Base-by-base conservation (phyloP, 2,888 invertebrate species). In the Trichogramma evanescens region DNA sequence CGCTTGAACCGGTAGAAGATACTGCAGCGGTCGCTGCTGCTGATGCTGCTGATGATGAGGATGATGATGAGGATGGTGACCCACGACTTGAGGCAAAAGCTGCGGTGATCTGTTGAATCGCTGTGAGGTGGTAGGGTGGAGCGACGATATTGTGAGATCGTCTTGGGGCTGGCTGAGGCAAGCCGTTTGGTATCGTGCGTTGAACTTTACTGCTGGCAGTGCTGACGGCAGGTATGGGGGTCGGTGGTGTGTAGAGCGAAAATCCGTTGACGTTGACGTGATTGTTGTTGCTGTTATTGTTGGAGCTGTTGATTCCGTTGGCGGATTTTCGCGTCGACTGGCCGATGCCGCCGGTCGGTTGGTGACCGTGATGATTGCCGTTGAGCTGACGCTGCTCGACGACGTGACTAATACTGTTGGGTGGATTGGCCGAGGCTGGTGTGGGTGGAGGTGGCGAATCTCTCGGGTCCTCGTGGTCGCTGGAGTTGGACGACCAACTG, bases 121-220 rank as follows among this genome's bases (percentile, higher is more conserved):
- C 84, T 74, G 67, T 81, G 76, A 67, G 80, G 72, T 68, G 71
- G 73, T 72, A 74, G 52, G 83, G 79, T 66, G 82, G 78, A 50
- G 80, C 77, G 70, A 82, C 79, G 66, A 82, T 83, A 72, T 83
- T 83, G 70, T 82, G 81, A 63, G 84, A 82, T 70, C 84, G 78
- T 65, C 83, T 78, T 69, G 74, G 67, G 66, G 72, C 66, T 66
- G 74, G 67, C 61, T 73, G 72, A 66, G 75, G 68, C 66, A 73
- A 43, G 63, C 75, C 75, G 68, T 75, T 75, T 68, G 74, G 73
- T 66, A 73, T 71, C 67, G 76, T 72, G 66, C 74, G 73, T 66
- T 73, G 48, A 73, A 76, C 76, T 69, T 69, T 71, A 68, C 73
- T 66, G 64, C 74, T 66, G 66, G 70, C 69, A 70, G 75, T 65